Evolutionary conservation across 2,888 invertebrate genomes (phyloP).

Genomic region (Caradrina clavipalpis): DNA sequence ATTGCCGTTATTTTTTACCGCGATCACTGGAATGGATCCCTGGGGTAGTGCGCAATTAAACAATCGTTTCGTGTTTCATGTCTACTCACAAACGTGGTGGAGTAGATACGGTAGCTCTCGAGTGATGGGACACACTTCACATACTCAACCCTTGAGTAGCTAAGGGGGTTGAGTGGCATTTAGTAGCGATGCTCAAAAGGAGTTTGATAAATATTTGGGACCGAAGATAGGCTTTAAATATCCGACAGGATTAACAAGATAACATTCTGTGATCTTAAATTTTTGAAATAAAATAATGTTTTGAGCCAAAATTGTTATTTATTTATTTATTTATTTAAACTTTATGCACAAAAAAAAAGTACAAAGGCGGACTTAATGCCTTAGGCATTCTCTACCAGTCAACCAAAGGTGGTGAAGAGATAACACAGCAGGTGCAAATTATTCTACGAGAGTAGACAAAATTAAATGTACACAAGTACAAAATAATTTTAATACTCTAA

Average conservation of each 20-base stretch:
- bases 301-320: not conserved
- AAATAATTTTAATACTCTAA: no score
- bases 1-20: slow-evolving; percentile 53
- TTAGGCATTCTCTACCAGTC: no score
- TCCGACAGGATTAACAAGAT: slow-evolving; percentile 27
- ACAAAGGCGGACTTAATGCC: no score
- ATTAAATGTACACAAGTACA: no score
- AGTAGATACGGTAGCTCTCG: slow-evolving; percentile 36
- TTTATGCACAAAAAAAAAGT: no score
- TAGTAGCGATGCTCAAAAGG: slow-evolving; percentile 49
- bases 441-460: no score
- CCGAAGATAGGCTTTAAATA: slow-evolving; percentile 11
- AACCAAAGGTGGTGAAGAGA: no score
- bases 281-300: slow-evolving; percentile 7
- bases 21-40: slow-evolving; percentile 53
- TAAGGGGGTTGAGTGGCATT: slow-evolving; percentile 40
- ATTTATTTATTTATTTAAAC: no score
- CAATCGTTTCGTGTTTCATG: slow-evolving; percentile 56
- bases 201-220: slow-evolving; percentile 46
- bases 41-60: slow-evolving; percentile 60
- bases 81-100: slow-evolving; percentile 31
- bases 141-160: not conserved
- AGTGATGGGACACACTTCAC: slow-evolving; percentile 47
- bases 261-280: slow-evolving; percentile 6
- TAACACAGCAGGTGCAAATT: no score